Base-by-base conservation (phyloP, 1,140 invertebrate species). In the Cyclina sinensis region DNA sequence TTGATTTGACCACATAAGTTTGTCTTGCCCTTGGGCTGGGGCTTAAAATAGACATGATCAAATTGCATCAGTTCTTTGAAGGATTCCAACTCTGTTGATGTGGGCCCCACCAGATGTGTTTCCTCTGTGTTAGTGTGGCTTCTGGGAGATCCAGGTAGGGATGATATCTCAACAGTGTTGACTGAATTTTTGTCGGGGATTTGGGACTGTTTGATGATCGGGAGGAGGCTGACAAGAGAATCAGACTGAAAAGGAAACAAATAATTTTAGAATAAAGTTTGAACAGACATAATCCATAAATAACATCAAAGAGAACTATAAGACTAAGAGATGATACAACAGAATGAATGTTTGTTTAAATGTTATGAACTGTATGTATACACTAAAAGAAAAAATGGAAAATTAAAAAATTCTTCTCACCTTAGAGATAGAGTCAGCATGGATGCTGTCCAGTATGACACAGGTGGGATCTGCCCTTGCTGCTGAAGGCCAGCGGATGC, bases 21-120 rank as follows among this genome's bases (percentile, higher is more conserved):
- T 51, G 48, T 37, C 74, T 87, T 79, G 74, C 70, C 76, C 76
- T 65, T 80, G 78, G 93, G 89, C 88, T 93, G 89, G 39, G 91
- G 90, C 87, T 95, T 95, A 87, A 94, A 93, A 91, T 95, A 95
- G 24, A 93, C 85, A 89, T 95, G 95, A 76, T 95, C 95, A 92
- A 95, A 95, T 83, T 94, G 93, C 74, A 95, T 95, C 76, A 95
- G 92, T 95, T 95, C 95, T 91, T 95, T 95, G 95, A 95, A 84
- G 94, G 95, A 95, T 93, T 95, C 95, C 95, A 95, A 74, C 91
- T 95, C 93, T 93, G 93, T 92, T 95, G 95, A 14, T 95, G 95
- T 81, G 92, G 94, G 92, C 95, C 95, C 95, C 95, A 95, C 95
- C 95, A 95, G 54, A 91, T 54, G 2, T 73, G 85, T 14, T 80